Conservation (phyloP, 2,797 vertebrate genomes). For the Triplophysa bombifrons region DNA sequence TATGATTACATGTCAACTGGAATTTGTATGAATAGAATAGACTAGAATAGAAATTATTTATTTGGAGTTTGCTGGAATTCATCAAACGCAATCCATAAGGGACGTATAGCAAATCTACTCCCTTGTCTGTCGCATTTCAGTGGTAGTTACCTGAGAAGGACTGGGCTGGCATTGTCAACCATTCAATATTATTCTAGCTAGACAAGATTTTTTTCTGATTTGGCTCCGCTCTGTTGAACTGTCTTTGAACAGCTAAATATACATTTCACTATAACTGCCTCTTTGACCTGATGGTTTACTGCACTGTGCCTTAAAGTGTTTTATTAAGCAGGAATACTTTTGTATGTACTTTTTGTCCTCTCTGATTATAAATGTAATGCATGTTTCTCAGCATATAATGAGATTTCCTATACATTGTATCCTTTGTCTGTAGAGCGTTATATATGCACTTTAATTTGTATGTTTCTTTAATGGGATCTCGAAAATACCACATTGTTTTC, state of each 20-base stretch:
- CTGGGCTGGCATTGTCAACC: conserved; percentile 35
- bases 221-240: conserved; percentile 32
- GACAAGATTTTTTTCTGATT: conserved; percentile 40
- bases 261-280: conserved; percentile 50
- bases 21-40: conserved; percentile 40
- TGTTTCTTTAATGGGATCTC: conserved; percentile 45
- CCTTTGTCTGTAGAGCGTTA: conserved; percentile 49
- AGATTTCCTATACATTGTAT: conserved; percentile 41
- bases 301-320: conserved; percentile 54
- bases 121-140: conserved; percentile 22
- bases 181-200: conserved; percentile 36
- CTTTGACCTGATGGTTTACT: conserved; percentile 33
- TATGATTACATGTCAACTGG: conserved; percentile 54
- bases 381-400: conserved; percentile 46
- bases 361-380: conserved; percentile 48
- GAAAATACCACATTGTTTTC: conserved; percentile 29
- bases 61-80: conserved; percentile 53
- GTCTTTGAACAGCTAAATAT: conserved; percentile 39
- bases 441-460: conserved; percentile 66
- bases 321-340: conserved; percentile 41
- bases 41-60: conserved; percentile 50
- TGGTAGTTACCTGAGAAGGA: conserved; percentile 11
- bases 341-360: conserved; percentile 21
- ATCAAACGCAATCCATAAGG: conserved; percentile 31
- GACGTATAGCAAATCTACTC: conserved; percentile 13